Conservation (phyloP, 2,888 invertebrate genomes). For the Trachelus stipa region DNA sequence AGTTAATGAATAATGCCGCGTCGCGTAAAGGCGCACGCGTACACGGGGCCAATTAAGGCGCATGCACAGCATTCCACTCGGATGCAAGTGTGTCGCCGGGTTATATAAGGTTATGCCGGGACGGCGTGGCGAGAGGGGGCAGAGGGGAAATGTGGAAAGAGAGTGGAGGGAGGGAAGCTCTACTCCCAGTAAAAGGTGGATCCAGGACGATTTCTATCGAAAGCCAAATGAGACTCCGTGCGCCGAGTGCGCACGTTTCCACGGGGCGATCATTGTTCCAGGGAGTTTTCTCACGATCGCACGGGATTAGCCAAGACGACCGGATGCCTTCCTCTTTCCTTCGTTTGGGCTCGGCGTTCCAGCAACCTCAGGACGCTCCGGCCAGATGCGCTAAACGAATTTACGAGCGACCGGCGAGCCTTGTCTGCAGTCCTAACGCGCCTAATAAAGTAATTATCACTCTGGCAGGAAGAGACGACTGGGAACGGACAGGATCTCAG, state of each 20-base stretch:
- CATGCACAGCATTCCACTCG: constrained; percentile 42
- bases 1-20: not conserved
- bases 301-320: not conserved
- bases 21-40: constrained; percentile 19
- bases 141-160: not conserved
- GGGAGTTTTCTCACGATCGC: not conserved
- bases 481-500: not conserved
- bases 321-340: not conserved
- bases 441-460: constrained; percentile 35
- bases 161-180: constrained; percentile 8
- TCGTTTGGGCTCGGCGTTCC: not conserved
- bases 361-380: not conserved
- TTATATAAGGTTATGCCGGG: constrained; percentile 44
- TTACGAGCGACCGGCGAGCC: not conserved
- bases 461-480: not conserved
- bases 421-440: not conserved
- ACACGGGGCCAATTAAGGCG: constrained; percentile 43
- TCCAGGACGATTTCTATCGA: constrained; percentile 44
- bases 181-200: constrained; percentile 28
- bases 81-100: constrained; percentile 50
- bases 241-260: not conserved
- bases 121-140: constrained; percentile 9
- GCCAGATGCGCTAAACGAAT: not conserved
- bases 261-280: not conserved
- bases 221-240: constrained; percentile 22